Conservation (phyloP, 1,140 invertebrate species). For the Kradibia gibbosae region DNA sequence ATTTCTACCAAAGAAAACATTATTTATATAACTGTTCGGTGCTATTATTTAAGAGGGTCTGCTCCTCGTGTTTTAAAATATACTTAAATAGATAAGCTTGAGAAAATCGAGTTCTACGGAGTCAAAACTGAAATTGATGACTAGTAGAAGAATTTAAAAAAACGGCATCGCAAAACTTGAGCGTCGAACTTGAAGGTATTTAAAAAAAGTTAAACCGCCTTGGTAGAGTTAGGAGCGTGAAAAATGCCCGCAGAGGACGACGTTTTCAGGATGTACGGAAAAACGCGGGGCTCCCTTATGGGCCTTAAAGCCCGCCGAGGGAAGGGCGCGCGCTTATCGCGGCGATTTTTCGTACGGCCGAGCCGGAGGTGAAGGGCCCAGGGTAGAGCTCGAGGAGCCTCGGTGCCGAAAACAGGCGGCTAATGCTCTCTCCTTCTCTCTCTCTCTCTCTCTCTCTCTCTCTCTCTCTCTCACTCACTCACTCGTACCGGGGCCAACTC, state of each 20-base stretch:
- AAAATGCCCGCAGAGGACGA: neutral
- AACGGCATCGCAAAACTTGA: neutral
- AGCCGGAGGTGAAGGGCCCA: too few relatives aligned
- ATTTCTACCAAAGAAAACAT: neutral
- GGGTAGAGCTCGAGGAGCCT: too few relatives aligned
- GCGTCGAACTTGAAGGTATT: neutral
- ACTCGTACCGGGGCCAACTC: constrained; percentile 5
- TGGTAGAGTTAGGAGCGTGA: neutral
- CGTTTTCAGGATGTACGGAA: neutral
- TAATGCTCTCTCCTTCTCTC: too few relatives aligned
- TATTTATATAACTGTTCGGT: neutral
- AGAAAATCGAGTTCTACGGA: too few relatives aligned
- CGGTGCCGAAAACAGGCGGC: too few relatives aligned
- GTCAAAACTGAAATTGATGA: too few relatives aligned
- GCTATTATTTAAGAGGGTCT: neutral
- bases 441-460: too few relatives aligned
- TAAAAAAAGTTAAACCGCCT: neutral
- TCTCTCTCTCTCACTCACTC: too few relatives aligned
- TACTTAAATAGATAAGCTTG: too few relatives aligned
- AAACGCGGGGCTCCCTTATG: neutral
- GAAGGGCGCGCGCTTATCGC: neutral
- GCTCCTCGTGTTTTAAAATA: neutral
- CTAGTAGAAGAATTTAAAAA: neutral
- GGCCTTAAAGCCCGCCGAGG: too few relatives aligned
- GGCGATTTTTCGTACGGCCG: neutral